Evolutionary conservation across 2,113 vertebrate genomes (phyloP), one percentile per base, ranked within the genome.

Genomic region (Cnemophilus loriae): DNA sequence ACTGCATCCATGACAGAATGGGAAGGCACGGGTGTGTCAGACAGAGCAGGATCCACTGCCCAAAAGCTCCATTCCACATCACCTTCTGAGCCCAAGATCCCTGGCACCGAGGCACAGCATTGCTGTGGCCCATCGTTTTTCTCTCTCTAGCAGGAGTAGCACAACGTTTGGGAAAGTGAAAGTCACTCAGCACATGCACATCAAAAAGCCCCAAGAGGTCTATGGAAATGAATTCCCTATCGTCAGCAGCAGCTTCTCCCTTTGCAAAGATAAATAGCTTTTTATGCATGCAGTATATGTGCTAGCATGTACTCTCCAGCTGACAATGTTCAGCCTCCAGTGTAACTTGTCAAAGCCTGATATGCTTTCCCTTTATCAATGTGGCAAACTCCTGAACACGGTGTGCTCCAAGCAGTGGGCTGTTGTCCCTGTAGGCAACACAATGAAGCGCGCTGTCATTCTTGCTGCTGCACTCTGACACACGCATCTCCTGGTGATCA

Each of bases 261-360:
- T 80, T 47, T 59, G 84, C 64, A 87, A 55, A 96, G 86, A 87
- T 88, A 83, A 64, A 85, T 3, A 77, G 47, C 90, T 94, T 81
- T 84, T 80, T 67, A 60, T 77, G 53, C n/a, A 85, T 84, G 87
- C 76, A 46, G 78, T 67, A 18, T 87, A 87, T 44, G 47, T 90
- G 64, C 22, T 82, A 73, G 85, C 55, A 90, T 68, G 82, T 90
- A 56, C 7, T 65, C 53, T 65, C 55, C 85, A 76, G 84, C 91
- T 89, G 85, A 77, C 84, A 70, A 8, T 13, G 39, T 88, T 95
- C 91, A 90, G 91, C 82, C 90, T 95, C 71, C 80, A 87, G 89
- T 83, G 74, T 69, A 82, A 84, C 63, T 90, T 95, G 88, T 94
- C 95, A 97, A 71, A 89, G 91, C 32, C 73, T 77, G 94, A 94